Evolutionary conservation across 2,888 invertebrate species (phyloP), one percentile per base, ranked within the genome.

Genomic region (Bedellia somnulentella): DNA sequence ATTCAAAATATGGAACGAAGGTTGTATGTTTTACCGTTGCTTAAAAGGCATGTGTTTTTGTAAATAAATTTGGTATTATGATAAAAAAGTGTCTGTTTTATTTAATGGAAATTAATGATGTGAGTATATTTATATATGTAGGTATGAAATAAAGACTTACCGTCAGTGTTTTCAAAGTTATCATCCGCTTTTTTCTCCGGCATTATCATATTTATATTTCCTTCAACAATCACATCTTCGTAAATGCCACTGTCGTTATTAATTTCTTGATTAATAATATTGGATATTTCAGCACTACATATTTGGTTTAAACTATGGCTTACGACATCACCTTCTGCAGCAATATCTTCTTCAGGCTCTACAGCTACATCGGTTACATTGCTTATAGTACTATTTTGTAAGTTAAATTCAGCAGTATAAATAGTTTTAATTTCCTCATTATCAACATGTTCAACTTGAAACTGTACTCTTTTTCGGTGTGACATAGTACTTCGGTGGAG

Each of bases 401-500:
- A 53, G 35, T 71, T 68, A 30, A 75, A 55, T 36, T 75, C 73
- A 2, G 75, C 75, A n/a, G 75, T 73, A 36, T 62, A 75, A 33
- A 75, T 73, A 5, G 70, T 57, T 45, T 63, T 73, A 15, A 71
- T 71, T 49, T 73, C 73, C 45, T 79, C 81, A 47, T 78, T 83
- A 66, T 83, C 84, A 27, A 85, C 85, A 47, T 83, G 66, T 66
- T 83, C 84, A 27, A 85, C 85, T 47, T 83, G 66, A 67, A 86
- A 86, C 54, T 86, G 84, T 36, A 86, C 86, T 47, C 83, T 82
- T 75, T 83, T 86, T 47, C 85, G 78, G 47, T 81, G 75, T 31
- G 62, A 44, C 15, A 61, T 35, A 34, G 33, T 49, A 40, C 57
- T 62, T 38, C 62, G 59, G 8, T 64, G 37, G 27, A 48, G 50